Percentiles rank a stretch among this genome's conserved stretches.
Conservation (phyloP, 2,888 invertebrate genomes). For the Microctonus brassicae region DNA sequence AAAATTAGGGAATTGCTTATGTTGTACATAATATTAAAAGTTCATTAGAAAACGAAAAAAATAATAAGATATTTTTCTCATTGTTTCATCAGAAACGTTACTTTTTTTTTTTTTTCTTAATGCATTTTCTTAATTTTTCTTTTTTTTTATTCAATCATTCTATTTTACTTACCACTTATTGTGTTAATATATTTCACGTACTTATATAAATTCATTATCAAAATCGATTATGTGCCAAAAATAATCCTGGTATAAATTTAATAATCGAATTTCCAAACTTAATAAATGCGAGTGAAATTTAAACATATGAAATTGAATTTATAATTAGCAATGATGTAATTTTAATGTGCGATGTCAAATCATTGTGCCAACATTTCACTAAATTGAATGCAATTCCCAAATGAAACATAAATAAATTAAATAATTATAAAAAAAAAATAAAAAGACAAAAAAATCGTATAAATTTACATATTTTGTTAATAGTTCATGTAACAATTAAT, state of each 20-base stretch:
- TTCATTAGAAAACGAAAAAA: neutral
- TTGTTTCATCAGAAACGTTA: neutral
- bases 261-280: neutral
- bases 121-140: neutral
- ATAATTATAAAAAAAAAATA: too few relatives aligned
- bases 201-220: neutral
- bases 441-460: neutral
- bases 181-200: slow-evolving; percentile 2
- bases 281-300: neutral
- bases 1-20: neutral
- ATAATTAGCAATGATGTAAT: slow-evolving; percentile 4
- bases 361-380: slow-evolving; percentile 10
- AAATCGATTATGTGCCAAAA: slow-evolving; percentile 17
- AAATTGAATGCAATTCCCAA: neutral
- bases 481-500: neutral
- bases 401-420: slow-evolving; percentile 4
- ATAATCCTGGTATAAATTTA: neutral
- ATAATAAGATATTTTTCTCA: neutral
- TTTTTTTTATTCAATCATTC: neutral
- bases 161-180: neutral
- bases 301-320: neutral
- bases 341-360: slow-evolving; percentile 6
- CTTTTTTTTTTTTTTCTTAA: neutral
- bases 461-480: neutral
- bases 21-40: neutral